Percentiles rank a stretch among this genome's conserved stretches.
phyloP scores from a whole-genome alignment of 2,888 invertebrate genomes.

The Megastigmus dorsalis region DNA sequence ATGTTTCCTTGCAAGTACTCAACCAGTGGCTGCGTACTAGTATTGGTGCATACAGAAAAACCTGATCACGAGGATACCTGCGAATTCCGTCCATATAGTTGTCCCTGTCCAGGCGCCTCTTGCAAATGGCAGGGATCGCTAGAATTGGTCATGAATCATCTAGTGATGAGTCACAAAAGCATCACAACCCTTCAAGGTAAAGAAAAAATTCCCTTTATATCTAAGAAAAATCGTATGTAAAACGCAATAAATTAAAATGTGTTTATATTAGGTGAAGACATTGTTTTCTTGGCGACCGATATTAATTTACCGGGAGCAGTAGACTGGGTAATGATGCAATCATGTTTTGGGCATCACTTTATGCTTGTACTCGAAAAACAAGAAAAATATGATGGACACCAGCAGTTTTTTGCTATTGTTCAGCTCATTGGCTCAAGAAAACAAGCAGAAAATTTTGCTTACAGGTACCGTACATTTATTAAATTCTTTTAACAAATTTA shows the following conservation, averaged over 20 bases:
- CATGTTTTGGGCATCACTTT: conserved; percentile 99
- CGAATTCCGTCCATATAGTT: conserved; percentile 98
- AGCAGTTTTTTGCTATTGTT: conserved; percentile 98
- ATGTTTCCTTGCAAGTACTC: conserved; percentile 99
- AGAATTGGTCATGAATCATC: conserved; percentile 98
- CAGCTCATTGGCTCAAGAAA: conserved; percentile 99
- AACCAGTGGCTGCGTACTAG: conserved; percentile 93
- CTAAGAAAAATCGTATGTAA: too few relatives aligned
- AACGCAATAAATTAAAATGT: conserved; percentile 17
- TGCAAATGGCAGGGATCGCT: conserved; percentile 99
- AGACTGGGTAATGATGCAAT: conserved; percentile 99
- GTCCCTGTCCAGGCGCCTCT: conserved; percentile 99
- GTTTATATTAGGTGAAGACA: conserved; percentile 91
- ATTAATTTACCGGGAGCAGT: conserved; percentile 99
- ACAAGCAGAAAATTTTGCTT: conserved; percentile 99
- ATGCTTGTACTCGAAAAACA: conserved; percentile 99
- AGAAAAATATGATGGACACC: conserved; percentile 97
- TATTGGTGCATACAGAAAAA: conserved; percentile 97
- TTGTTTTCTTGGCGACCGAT: conserved; percentile 99
- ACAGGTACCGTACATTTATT: too few relatives aligned
- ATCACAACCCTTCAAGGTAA: conserved; percentile 97
- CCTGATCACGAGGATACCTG: conserved; percentile 99
- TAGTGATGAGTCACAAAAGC: conserved; percentile 97
- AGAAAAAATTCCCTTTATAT: too few relatives aligned
- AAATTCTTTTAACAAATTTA: too few relatives aligned